Conservation (phyloP, 2,888 invertebrate genomes). For the Proisotoma minuta region DNA sequence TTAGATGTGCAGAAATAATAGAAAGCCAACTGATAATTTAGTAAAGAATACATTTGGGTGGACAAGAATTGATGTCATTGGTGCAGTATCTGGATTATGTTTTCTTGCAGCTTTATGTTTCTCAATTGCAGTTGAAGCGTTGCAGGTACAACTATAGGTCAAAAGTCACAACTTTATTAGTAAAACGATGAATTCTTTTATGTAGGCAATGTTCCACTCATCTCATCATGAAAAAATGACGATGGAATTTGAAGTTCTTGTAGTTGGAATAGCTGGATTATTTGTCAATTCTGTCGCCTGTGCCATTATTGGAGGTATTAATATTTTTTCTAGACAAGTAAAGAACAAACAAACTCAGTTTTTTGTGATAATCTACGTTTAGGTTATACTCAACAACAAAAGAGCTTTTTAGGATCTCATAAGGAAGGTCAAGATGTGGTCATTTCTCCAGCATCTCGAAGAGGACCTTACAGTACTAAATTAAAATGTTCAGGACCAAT, state of each 20-base stretch:
- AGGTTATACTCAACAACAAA: constrained; percentile 68
- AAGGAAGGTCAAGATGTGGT: constrained; percentile 43
- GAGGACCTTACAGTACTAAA: constrained; percentile 20
- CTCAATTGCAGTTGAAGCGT: constrained; percentile 72
- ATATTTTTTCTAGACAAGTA: no score
- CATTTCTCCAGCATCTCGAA: constrained; percentile 40
- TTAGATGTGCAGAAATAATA: constrained; percentile 58
- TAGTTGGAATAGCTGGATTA: constrained; percentile 66
- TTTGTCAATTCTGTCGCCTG: constrained; percentile 72
- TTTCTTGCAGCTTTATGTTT: constrained; percentile 78
- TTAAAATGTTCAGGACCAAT: constrained; percentile 56
- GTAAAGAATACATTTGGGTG: constrained; percentile 58
- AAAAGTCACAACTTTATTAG: constrained; percentile 21
- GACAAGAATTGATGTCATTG: constrained; percentile 84
- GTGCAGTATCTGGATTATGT: constrained; percentile 59
- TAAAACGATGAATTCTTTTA: constrained; percentile 14
- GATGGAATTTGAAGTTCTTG: constrained; percentile 67
- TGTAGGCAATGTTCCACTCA: constrained; percentile 44
- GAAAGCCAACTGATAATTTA: constrained; percentile 74
- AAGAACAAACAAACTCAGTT: no score
- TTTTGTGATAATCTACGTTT: constrained; percentile 27
- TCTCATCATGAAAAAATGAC: constrained; percentile 64
- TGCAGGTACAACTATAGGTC: constrained; percentile 57
- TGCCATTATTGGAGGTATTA: constrained; percentile 70
- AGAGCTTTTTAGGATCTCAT: constrained; percentile 57